Percentiles rank a stretch among this genome's conserved stretches.
phyloP scores from a whole-genome alignment of 1,140 invertebrate species.

The Temnothorax longispinosus region DNA sequence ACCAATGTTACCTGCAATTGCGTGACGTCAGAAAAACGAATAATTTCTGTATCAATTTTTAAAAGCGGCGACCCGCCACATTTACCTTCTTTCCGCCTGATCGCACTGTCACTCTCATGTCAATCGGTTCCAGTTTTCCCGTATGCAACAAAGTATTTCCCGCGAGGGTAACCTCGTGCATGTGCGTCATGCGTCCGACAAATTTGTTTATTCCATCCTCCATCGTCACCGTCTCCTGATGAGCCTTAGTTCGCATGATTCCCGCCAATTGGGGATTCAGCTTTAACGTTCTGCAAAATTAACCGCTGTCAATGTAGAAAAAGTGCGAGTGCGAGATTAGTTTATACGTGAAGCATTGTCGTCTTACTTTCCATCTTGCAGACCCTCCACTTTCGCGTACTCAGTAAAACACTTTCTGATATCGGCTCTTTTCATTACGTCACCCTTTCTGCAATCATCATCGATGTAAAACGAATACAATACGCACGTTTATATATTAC shows the following conservation, averaged over 20 bases:
- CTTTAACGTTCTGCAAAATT: constrained; percentile 85
- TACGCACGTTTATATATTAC: constrained; percentile 54
- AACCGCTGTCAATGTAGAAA: neutral
- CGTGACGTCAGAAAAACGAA: neutral
- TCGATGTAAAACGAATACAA: constrained; percentile 61
- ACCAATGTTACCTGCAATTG: constrained; percentile 92
- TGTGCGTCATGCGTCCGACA: constrained; percentile 91
- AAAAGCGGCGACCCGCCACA: neutral
- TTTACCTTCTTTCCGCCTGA: constrained; percentile 95
- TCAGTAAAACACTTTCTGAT: constrained; percentile 91
- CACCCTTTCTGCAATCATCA: constrained; percentile 90
- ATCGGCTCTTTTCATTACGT: constrained; percentile 88
- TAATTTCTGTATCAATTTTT: neutral
- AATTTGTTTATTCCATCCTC: constrained; percentile 91
- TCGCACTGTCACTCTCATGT: constrained; percentile 91
- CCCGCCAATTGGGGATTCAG: constrained; percentile 86
- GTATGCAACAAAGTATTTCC: constrained; percentile 88
- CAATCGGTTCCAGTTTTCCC: constrained; percentile 92
- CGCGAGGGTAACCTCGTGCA: constrained; percentile 89
- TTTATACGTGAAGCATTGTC: neutral
- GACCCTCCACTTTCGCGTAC: constrained; percentile 91
- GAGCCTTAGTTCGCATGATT: constrained; percentile 82
- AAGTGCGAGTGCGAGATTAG: neutral
- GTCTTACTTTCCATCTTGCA: constrained; percentile 87
- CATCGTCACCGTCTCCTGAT: constrained; percentile 87